Conservation (phyloP, 2,888 invertebrate species). For the Calameuta pallipes region DNA sequence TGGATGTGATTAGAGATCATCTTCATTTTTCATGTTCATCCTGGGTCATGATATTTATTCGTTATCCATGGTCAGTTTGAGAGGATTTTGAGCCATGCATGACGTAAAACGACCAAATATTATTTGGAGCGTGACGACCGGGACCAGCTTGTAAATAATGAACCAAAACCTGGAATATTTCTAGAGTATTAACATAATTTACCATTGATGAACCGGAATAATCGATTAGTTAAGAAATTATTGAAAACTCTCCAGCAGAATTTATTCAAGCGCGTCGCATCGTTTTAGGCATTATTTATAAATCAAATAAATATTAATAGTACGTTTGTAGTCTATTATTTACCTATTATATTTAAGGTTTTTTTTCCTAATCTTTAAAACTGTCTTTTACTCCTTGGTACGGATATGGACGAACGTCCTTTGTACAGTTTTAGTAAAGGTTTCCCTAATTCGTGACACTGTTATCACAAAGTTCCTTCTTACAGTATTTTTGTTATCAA, state of each 20-base stretch:
- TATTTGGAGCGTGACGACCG: not conserved
- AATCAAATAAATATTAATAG: not conserved
- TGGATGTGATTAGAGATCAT: not conserved
- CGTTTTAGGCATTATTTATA: not conserved
- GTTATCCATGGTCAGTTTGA: not conserved
- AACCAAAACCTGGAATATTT: not conserved
- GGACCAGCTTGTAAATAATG: not conserved
- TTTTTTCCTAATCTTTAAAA: not conserved
- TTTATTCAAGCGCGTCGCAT: not conserved
- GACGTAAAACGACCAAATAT: not conserved
- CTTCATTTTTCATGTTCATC: not conserved
- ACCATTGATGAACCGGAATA: not conserved
- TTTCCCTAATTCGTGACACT: not conserved
- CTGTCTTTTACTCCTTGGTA: not conserved
- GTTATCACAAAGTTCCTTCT: too few species aligned
- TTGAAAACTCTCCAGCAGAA: not conserved
- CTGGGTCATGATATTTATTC: not conserved
- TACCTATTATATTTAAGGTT: not conserved
- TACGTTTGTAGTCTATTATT: not conserved
- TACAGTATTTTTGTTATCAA: too few species aligned
- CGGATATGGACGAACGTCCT: not conserved
- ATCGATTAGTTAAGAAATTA: not conserved
- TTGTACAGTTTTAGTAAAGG: not conserved
- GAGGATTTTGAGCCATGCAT: not conserved
- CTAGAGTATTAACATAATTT: not conserved